Base-by-base conservation (phyloP, 1,140 invertebrate species). In the Drosophila varians region DNA sequence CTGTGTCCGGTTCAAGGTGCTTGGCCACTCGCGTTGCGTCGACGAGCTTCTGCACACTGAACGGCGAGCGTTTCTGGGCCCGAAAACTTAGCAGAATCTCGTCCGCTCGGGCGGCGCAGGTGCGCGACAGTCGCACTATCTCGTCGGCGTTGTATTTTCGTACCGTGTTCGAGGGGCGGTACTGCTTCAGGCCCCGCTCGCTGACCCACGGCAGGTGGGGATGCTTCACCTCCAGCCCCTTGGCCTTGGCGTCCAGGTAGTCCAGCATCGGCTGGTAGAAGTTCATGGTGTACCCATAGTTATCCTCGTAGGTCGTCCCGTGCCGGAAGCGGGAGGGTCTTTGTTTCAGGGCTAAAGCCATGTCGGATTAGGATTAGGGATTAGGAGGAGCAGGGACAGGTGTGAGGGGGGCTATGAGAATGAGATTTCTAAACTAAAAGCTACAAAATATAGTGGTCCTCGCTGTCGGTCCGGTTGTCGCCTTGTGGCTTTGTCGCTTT, bases 181-280 rank as follows among this genome's bases (percentile, higher is more conserved):
- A 95, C 74, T 93, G 93, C 49, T 93, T 92, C 52, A 95, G 90
- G 2, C 93, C 94, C 62, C 94, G 92, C 79, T 96, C 95, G 79
- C 96, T 95, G 1, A 93, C 93, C 94, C 94, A 96, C 5, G 95
- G 95, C 55, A 96, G 91, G 88, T 94, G 94, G 36, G 95, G 95
- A 89, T 62, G 93, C 92, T 31, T 90, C 75, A 49, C 91, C 56
- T 77, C 79, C 62, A 42, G 89, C 48, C 52, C 93, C 92, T 74
- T 92, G 74, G 84, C 92, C 87, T 93, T 93, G 16, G 92, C 92
- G 74, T 95, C 94, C 54, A 96, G 93, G 75, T 96, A 96, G 82
- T 96, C 95, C 60, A 96, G 94, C 95, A 96, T 96, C 8, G 95
- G 95, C 82, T 96, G 95, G 90, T 96, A 96, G 89, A 93, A 96